phyloP scores from a whole-genome alignment of 2,888 invertebrate species.

The Penaeus monodon region DNA sequence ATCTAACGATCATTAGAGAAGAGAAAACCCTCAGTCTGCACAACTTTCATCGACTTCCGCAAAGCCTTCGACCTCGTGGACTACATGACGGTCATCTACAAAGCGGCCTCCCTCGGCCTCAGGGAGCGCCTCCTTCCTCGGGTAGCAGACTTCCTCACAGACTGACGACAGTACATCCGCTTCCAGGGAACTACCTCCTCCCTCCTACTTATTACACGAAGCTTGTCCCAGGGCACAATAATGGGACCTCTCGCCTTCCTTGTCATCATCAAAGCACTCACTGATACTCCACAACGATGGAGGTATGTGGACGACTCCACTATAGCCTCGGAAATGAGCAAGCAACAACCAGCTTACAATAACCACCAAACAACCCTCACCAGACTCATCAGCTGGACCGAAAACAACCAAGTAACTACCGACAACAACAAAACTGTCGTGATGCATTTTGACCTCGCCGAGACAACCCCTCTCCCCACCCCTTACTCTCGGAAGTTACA shows the following conservation, averaged over 20 bases:
- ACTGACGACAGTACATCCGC: no score
- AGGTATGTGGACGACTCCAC: constrained; percentile 19
- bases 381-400: not conserved
- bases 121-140: no score
- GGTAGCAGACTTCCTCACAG: no score
- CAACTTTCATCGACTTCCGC: no score
- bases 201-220: not conserved
- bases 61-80: no score
- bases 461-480: not conserved
- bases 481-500: not conserved
- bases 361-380: not conserved
- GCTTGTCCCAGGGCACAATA: not conserved
- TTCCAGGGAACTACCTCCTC: not conserved
- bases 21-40: no score
- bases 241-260: not conserved
- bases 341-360: not conserved
- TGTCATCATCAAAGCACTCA: constrained; percentile 13
- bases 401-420: constrained; percentile 5
- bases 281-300: constrained; percentile 8
- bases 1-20: no score
- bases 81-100: no score
- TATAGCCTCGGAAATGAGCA: not conserved
- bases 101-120: no score
- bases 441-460: not conserved
- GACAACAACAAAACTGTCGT: constrained; percentile 9